These are phyloP conservation scores for human (Homo sapiens) DNA, from an alignment of 2,113 vertebrate species.

Conservation along the genomic window GRCh38 chr2:85635501-85636000, in stretches of 20 bases:
- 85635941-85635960: background rate
- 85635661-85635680: background rate
- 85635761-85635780: background rate
- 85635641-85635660: background rate
- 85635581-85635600: background rate
- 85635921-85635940: background rate
- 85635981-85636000: accelerated
- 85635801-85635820: background rate
- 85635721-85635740: background rate
- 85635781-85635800: background rate
- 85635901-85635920: background rate
- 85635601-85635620: background rate
- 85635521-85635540: no score
- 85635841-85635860: background rate
- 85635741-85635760: background rate
- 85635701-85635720: background rate
- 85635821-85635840: background rate
- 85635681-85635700: background rate
- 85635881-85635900: background rate
- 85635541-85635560: no score
- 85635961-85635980: background rate
- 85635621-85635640: background rate
- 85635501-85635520: no score
- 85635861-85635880: background rate
- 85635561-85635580: background rate